Conservation (phyloP, 2,888 invertebrate genomes). For the Atethmia centrago region DNA sequence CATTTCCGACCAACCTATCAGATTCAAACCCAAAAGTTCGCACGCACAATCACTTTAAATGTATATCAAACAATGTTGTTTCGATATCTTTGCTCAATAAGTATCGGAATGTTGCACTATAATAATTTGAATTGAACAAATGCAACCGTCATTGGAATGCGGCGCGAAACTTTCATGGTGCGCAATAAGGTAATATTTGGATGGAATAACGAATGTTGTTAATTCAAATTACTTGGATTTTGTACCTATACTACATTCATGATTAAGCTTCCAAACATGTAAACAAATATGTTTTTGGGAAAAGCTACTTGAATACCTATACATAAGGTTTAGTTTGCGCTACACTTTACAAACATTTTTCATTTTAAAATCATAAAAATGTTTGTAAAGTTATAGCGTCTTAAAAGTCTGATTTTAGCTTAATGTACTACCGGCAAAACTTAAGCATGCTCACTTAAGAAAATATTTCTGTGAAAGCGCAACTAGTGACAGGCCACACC, state of each 20-base stretch:
- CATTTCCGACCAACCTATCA: neutral
- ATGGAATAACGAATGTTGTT: neutral
- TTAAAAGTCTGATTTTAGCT: too few relatives aligned
- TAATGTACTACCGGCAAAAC: too few relatives aligned
- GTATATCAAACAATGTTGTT: constrained; percentile 53
- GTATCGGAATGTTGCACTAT: constrained; percentile 57
- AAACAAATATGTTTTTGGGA: neutral
- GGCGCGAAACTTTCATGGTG: constrained; percentile 50
- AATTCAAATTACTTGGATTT: constrained; percentile 4
- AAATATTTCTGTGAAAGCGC: too few relatives aligned
- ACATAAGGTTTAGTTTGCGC: too few relatives aligned
- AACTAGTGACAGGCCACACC: too few relatives aligned
- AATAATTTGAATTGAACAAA: constrained; percentile 60
- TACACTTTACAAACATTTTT: neutral
- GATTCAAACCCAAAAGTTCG: constrained; percentile 18
- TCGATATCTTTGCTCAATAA: constrained; percentile 59
- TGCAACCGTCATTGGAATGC: constrained; percentile 45
- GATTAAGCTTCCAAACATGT: neutral
- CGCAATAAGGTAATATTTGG: constrained; percentile 38
- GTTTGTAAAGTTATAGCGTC: too few relatives aligned
- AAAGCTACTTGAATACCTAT: neutral
- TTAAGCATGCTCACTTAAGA: too few relatives aligned
- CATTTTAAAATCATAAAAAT: neutral
- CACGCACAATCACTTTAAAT: constrained; percentile 29
- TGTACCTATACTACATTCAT: neutral